These are phyloP conservation scores for Lycia hirtaria DNA, from an alignment of 2,888 invertebrate genomes.

Conservation along the genomic window DNA sequence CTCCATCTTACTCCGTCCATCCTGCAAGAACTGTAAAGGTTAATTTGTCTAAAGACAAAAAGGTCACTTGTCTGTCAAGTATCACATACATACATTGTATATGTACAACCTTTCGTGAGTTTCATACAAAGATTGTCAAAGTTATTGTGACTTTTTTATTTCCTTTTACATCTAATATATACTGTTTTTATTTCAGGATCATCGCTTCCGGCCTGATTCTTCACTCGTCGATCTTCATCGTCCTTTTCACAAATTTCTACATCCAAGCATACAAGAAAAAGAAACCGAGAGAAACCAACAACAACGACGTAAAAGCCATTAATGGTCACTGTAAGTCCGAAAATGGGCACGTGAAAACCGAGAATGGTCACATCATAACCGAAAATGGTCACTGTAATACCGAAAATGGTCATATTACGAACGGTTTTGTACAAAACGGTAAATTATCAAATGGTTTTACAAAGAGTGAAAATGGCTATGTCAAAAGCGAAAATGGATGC, in stretches of 20 bases:
- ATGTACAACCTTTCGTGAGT: too few relatives aligned
- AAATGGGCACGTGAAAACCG: constrained; percentile 49
- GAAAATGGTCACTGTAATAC: constrained; percentile 47
- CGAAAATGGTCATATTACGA: constrained; percentile 42
- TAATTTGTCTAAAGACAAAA: too few relatives aligned
- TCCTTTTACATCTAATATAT: too few relatives aligned
- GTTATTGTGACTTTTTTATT: too few relatives aligned
- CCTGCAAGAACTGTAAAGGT: background rate
- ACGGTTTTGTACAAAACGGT: constrained; percentile 49
- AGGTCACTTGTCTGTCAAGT: too few relatives aligned
- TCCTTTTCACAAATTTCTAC: constrained; percentile 96
- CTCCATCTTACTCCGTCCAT: too few relatives aligned
- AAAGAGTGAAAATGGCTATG: constrained; percentile 43
- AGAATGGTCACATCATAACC: constrained; percentile 37
- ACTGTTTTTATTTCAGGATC: constrained; percentile 67
- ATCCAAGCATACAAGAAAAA: constrained; percentile 90
- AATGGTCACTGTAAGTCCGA: constrained; percentile 33
- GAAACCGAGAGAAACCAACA: constrained; percentile 47
- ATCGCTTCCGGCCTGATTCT: constrained; percentile 91
- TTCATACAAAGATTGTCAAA: too few relatives aligned
- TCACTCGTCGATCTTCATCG: constrained; percentile 95
- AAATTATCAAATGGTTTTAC: constrained; percentile 29
- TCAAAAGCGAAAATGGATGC: constrained; percentile 40
- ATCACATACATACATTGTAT: too few relatives aligned
- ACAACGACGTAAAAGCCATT: constrained; percentile 48